Percentiles rank a stretch among this genome's conserved stretches.
These are phyloP conservation scores for Gymnosoma rotundatum DNA, from an alignment of 2,888 invertebrate genomes.

Conservation along the genomic window DNA sequence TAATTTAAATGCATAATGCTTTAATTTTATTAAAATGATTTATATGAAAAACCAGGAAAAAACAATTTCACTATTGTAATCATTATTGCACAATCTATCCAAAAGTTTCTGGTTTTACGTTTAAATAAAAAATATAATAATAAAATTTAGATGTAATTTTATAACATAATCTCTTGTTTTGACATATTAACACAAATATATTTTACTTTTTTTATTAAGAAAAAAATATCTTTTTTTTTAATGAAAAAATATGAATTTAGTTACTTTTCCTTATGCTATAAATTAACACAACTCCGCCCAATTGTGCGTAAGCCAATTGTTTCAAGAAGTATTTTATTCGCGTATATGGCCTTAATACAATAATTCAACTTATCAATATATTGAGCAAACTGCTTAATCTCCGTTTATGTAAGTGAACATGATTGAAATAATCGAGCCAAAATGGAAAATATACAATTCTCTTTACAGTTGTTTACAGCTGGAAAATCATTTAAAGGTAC, in stretches of 20 bases:
- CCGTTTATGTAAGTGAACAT: constrained; percentile 39
- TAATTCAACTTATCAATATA: constrained; percentile 8
- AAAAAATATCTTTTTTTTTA: background rate
- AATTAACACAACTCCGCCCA: constrained; percentile 47
- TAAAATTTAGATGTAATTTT: background rate
- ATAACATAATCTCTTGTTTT: constrained; percentile 18
- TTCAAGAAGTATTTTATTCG: background rate
- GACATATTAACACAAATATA: background rate
- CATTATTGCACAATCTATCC: constrained; percentile 1
- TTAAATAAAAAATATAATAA: background rate
- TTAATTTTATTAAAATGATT: too few relatives aligned
- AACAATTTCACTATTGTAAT: background rate
- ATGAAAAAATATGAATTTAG: constrained; percentile 13
- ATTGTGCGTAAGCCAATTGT: constrained; percentile 15
- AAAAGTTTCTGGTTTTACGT: background rate
- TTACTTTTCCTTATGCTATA: constrained; percentile 50
- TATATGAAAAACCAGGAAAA: background rate
- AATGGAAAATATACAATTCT: background rate
- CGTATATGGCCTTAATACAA: background rate
- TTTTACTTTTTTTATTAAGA: background rate
- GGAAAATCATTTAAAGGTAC: constrained; percentile 11
- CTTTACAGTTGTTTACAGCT: background rate
- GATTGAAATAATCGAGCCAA: constrained; percentile 40
- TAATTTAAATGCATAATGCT: too few relatives aligned
- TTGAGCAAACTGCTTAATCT: constrained; percentile 28